Base-by-base conservation (phyloP, 2,888 invertebrate genomes). In the Masnerella sp. region DNA sequence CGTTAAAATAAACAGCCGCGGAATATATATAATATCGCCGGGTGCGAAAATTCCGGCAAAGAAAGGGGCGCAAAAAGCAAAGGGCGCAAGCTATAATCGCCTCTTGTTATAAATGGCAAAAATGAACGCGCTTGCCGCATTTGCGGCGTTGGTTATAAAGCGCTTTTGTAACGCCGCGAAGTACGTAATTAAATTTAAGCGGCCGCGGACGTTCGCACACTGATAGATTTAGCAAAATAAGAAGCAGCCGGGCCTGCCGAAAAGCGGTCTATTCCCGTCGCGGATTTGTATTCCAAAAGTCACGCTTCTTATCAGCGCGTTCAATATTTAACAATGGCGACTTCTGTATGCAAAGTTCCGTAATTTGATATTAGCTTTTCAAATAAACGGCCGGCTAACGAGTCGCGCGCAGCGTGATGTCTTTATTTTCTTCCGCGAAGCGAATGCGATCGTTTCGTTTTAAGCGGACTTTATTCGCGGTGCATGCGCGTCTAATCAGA, bases 121-220 rank as follows among this genome's bases (percentile, higher is more conserved):
- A 80, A 80, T 81, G 79, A 79, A 79, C 72, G 78, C 68, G 36
- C 58, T 64, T 71, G 59, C 68, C 42, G 59, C 75, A 71, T 76
- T 75, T 75, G 72, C 64, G 58, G 62, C 32, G 64, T 7, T 30
- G 45, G 65, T 62, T 77, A 75, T 77, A 80, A 79, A 81, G 78
- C 75, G 77, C 75, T 76, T 75, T 77, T 75, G 75, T 78, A 77
- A 65, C 65, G 68, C 72, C 64, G 58, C 74, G 38, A 71, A 61
- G 67, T 61, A 58, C 74, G 71, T 76, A 76, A 78, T 78, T 76
- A 79, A 79, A 76, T 77, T 77, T 75, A 51, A 77, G 73, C 76
- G 52, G 75, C 68, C 36, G 36, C 59, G 56, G 64, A 51, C 45
- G 42, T 36, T 40, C 30, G 56, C 28, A 38, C 30, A 68, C 43